Percentiles rank a stretch among this genome's conserved stretches.
Conservation (phyloP, 1,140 invertebrate genomes). For the Calephelis nemesis region DNA sequence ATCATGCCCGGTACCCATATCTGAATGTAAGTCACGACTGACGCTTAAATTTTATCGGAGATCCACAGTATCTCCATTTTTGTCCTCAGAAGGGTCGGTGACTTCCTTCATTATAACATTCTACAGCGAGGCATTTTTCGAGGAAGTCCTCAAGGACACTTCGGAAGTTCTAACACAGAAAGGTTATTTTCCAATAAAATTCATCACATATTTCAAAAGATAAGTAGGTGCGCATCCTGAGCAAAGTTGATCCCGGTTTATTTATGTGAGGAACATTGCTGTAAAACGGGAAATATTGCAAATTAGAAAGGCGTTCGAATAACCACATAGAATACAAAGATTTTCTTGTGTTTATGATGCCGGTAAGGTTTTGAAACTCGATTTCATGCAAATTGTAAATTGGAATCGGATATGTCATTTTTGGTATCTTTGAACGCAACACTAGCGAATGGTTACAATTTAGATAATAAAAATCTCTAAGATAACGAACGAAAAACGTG, state of each 20-base stretch:
- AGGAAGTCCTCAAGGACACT: slow-evolving; percentile 45
- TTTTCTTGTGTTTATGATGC: too few species aligned
- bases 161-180: slow-evolving; percentile 28
- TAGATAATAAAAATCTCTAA: too few species aligned
- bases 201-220: slow-evolving; percentile 6
- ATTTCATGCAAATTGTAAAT: too few species aligned
- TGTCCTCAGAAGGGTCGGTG: slow-evolving; percentile 30
- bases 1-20: background rate
- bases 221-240: background rate
- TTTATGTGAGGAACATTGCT: background rate
- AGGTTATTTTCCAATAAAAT: slow-evolving; percentile 33
- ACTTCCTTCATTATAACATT: slow-evolving; percentile 43
- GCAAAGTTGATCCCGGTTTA: background rate
- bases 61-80: slow-evolving; percentile 28
- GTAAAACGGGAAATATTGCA: too few species aligned
- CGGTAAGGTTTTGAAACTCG: too few species aligned
- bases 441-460: too few species aligned
- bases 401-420: too few species aligned
- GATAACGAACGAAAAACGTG: too few species aligned
- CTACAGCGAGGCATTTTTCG: slow-evolving; percentile 45
- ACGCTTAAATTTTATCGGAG: slow-evolving; percentile 29
- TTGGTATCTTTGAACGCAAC: too few species aligned
- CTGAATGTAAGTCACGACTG: slow-evolving; percentile 12
- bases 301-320: too few species aligned
- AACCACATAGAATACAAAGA: too few species aligned